These are phyloP conservation scores for Girardia tigrina DNA, from an alignment of 2,888 invertebrate species.

Conservation along the genomic window DNA sequence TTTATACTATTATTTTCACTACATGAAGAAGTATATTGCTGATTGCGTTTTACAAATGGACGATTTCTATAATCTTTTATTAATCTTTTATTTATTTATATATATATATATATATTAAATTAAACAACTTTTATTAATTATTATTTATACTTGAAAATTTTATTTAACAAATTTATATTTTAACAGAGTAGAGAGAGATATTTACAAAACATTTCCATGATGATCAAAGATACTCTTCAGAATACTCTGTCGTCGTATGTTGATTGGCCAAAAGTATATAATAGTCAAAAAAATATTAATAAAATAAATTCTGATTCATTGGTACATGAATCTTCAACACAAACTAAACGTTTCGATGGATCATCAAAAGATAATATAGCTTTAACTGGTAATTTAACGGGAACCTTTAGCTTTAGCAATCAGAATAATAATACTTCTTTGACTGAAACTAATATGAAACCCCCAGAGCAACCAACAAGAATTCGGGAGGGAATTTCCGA, in stretches of 20 bases:
- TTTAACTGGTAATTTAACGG: constrained; percentile 1
- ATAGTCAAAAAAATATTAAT: background rate
- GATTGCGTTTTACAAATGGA: no score
- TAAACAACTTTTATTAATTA: no score
- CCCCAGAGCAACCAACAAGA: background rate
- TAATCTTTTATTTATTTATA: no score
- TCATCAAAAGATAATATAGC: background rate
- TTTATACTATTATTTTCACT: no score
- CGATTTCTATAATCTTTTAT: no score
- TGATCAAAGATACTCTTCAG: background rate
- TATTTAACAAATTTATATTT: no score
- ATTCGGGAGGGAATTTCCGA: background rate
- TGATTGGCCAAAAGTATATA: background rate
- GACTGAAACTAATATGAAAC: constrained; percentile 2
- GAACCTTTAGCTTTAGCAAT: background rate
- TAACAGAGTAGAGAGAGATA: constrained; percentile 9
- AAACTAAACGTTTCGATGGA: background rate
- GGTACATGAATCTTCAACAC: background rate
- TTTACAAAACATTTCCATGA: constrained; percentile 1
- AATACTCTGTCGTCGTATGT: background rate
- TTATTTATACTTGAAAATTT: no score
- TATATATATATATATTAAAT: no score
- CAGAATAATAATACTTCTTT: background rate
- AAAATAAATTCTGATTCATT: background rate
- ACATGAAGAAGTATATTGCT: no score